A percentile compares a stretch with the other conserved stretches of the same genome.
Evolutionary conservation across 2,113 vertebrate genomes (phyloP).

Genomic region (Chunga burmeisteri): DNA sequence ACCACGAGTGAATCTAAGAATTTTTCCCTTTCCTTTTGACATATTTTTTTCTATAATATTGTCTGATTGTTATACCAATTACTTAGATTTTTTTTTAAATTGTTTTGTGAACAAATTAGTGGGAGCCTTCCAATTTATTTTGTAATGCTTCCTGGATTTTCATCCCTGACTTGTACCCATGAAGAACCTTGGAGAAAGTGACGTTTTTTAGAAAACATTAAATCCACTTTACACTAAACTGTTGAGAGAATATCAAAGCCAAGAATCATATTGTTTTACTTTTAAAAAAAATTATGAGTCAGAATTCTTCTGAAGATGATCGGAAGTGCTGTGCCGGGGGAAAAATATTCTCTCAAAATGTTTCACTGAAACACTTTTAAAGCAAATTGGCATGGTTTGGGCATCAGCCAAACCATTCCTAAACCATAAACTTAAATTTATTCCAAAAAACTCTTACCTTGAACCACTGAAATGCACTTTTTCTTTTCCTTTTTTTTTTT

Average conservation of each 20-base stretch:
- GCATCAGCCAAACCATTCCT: neutral
- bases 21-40: neutral
- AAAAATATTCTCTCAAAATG: neutral
- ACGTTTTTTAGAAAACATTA: neutral
- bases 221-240: neutral
- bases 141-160: neutral
- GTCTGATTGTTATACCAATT: rapidly evolving
- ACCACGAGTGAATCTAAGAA: rapidly evolving
- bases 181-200: neutral
- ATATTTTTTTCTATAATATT: neutral
- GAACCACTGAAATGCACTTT: neutral
- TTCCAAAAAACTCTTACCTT: neutral
- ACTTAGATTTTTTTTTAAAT: neutral
- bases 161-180: neutral
- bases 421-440: neutral
- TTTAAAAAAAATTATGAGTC: neutral
- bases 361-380: neutral
- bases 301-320: neutral
- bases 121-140: neutral
- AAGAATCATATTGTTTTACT: neutral
- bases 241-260: neutral
- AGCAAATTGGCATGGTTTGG: neutral
- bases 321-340: neutral
- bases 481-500: rapidly evolving
- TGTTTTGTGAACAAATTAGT: neutral